Evolutionary conservation across 2,797 vertebrate species (phyloP), one percentile per base, ranked within the genome.

Genomic region (Fringilla coelebs): DNA sequence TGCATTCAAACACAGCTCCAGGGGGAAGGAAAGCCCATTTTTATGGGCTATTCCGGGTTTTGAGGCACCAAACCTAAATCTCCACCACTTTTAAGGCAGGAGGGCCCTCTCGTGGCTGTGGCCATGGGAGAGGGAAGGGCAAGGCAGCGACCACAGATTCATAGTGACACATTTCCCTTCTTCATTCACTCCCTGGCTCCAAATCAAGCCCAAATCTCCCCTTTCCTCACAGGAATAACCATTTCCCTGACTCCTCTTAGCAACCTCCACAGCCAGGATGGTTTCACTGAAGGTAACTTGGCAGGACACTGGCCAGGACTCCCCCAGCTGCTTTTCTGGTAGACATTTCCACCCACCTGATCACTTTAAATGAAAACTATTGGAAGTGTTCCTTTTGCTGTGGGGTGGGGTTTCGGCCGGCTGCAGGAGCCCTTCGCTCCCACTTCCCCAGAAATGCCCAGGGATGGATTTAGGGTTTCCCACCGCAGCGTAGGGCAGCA

Each of bases 161-260:
- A 1, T 0, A 3, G 2, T 0, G n/a, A n/a, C 6, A 8, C 4
- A 1, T 57, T 75, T 26, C 16, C 9, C 38, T 28, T 0, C 5
- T 67, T 7, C 6, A 57, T 41, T 65, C 43, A 4, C 34, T 46
- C 61, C 1, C 32, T 5, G 5, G 3, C 54, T 8, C 54, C 57
- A n/a, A 45, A 61, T 0, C 11, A 4, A 72, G 11, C 43, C 55
- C 40, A 17, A 9, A 22, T n/a, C 29, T 40, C 25, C 13, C 43
- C 4, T 60, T 31, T 14, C 20, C 24, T 31, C 22, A 18, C 28
- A 60, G 19, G 4, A 41, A 3, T 6, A 38, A 6, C 5, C 4
- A 2, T 7, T 40, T 20, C 28, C 40, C 54, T 1, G 19, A 4
- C 2, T 7, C 8, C 9, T 43, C 13, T 20, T 1, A 1, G 24